Evolutionary conservation across 2,113 vertebrate genomes (phyloP).

Genomic region (Stigmatopora nigra): DNA sequence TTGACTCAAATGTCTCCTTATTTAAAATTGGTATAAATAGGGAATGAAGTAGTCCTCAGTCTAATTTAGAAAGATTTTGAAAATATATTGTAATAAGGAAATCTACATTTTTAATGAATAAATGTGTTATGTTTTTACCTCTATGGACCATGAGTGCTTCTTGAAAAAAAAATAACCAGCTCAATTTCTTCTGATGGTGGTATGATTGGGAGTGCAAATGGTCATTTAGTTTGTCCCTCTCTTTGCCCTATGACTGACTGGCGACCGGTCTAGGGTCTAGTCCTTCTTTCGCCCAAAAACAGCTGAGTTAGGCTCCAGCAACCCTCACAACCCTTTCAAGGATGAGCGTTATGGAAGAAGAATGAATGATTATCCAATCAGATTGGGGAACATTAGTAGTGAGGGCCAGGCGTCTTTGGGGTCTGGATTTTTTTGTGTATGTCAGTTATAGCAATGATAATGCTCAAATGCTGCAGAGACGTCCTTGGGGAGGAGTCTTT

Average conservation of each 20-base stretch:
- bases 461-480: constrained; percentile 20
- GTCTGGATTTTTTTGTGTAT: not conserved
- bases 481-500: constrained; percentile 26
- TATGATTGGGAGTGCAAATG: too few species aligned
- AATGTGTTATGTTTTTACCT: not conserved
- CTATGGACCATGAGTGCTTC: too few species aligned
- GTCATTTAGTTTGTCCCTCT: too few species aligned
- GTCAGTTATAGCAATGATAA: constrained; percentile 17
- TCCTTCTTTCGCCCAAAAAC: too few species aligned
- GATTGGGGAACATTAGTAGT: not conserved
- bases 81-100: not conserved
- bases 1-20: constrained; percentile 3
- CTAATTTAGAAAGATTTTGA: not conserved
- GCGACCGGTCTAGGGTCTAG: too few species aligned
- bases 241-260: too few species aligned
- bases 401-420: too few species aligned
- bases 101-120: not conserved
- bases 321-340: not conserved
- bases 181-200: too few species aligned
- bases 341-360: not conserved
- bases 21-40: not conserved
- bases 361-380: not conserved
- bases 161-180: not conserved
- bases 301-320: too few species aligned
- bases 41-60: not conserved